These are phyloP conservation scores for Onychostoma macrolepis DNA, from an alignment of 2,113 vertebrate genomes.

Conservation along the genomic window DNA sequence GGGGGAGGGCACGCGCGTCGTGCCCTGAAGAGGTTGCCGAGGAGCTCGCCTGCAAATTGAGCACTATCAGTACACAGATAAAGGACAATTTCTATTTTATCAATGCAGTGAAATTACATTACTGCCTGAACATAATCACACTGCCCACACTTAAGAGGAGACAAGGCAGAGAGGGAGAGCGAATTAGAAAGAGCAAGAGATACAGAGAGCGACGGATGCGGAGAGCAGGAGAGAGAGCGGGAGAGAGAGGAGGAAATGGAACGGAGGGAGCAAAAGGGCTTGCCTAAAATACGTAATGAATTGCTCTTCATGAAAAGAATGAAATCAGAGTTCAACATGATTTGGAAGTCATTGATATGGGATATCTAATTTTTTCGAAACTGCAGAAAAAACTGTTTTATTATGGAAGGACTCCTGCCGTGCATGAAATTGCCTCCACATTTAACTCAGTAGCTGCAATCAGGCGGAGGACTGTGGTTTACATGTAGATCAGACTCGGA, in stretches of 20 bases:
- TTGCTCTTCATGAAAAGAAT: constrained; percentile 90
- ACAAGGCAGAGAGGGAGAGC: constrained; percentile 42
- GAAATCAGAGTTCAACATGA: constrained; percentile 92
- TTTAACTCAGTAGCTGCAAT: constrained; percentile 99
- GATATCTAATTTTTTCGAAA: constrained; percentile 86
- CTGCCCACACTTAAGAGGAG: constrained; percentile 90
- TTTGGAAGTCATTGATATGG: constrained; percentile 93
- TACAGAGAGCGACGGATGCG: constrained; percentile 9
- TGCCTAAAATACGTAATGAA: constrained; percentile 87
- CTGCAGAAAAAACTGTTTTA: constrained; percentile 79
- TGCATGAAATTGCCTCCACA: constrained; percentile 95
- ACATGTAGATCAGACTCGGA: constrained; percentile 82
- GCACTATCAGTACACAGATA: constrained; percentile 99
- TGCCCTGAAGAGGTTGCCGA: constrained; percentile 94
- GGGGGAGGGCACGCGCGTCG: constrained; percentile 89
- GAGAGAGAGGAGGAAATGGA: constrained; percentile 4
- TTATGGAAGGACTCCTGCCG: constrained; percentile 93
- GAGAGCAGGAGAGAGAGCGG: background rate
- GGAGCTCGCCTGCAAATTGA: constrained; percentile 98
- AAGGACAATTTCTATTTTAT: constrained; percentile 99
- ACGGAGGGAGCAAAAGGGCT: constrained; percentile 47
- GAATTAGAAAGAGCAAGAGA: constrained; percentile 49
- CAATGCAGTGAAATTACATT: constrained; percentile 99
- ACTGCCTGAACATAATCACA: constrained; percentile 98
- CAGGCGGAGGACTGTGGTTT: constrained; percentile 91